phyloP scores from a whole-genome alignment of 1,140 invertebrate species.

The Heliconius eleuchia region DNA sequence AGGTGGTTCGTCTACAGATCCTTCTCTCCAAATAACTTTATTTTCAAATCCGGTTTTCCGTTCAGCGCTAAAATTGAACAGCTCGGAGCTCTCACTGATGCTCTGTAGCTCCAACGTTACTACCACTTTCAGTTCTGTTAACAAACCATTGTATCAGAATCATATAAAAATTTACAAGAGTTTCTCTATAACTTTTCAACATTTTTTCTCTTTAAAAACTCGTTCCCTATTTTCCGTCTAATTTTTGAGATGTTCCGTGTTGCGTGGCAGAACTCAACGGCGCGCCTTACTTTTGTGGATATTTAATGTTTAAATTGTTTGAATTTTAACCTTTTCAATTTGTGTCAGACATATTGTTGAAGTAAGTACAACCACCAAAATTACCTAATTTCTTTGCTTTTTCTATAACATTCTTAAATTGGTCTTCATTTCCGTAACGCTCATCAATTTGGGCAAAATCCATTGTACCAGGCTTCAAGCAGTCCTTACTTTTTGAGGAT shows the following conservation, averaged over 20 bases:
- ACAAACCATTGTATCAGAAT: neutral
- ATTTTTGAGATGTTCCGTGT: no score
- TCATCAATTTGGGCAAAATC: constrained; percentile 86
- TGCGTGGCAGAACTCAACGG: no score
- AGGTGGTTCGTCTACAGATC: constrained; percentile 51
- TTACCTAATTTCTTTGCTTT: constrained; percentile 82
- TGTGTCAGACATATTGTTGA: no score
- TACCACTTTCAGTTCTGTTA: constrained; percentile 72
- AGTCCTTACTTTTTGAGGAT: constrained; percentile 83
- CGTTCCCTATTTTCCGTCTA: no score
- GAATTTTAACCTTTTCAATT: no score
- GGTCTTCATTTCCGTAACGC: constrained; percentile 85
- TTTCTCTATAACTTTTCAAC: neutral
- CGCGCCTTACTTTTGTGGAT: no score
- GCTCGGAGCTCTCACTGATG: constrained; percentile 86
- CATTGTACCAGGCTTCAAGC: constrained; percentile 85
- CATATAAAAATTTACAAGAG: neutral
- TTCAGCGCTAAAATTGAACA: constrained; percentile 83
- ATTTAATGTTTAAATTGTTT: no score
- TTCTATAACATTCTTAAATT: constrained; percentile 84
- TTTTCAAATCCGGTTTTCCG: constrained; percentile 82
- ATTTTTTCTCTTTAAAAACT: neutral
- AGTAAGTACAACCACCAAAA: neutral
- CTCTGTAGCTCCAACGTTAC: constrained; percentile 86
- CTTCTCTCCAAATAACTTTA: constrained; percentile 88